These are phyloP conservation scores for Acronicta psi DNA, from an alignment of 2,888 invertebrate genomes.

Conservation along the genomic window DNA sequence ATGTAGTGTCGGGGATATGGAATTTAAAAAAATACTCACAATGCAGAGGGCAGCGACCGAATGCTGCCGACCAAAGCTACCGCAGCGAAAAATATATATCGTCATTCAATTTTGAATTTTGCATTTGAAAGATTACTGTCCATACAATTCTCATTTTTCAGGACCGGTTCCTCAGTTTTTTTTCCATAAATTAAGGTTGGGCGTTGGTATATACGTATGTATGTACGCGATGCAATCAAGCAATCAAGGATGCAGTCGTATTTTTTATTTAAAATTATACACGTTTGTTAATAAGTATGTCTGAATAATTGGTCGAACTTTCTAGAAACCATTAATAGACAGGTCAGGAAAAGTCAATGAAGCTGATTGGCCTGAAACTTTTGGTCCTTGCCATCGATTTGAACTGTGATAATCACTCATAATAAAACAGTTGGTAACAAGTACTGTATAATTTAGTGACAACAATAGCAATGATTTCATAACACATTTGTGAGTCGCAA, in stretches of 20 bases:
- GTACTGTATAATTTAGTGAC: conserved; percentile 23
- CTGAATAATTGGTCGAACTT: conserved; percentile 64
- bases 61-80: conserved; percentile 12
- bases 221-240: conserved; percentile 34
- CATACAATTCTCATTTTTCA: conserved; percentile 52
- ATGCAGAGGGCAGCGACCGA: conserved; percentile 53
- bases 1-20: neutral
- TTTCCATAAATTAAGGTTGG: conserved; percentile 44
- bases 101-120: conserved; percentile 49
- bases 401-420: conserved; percentile 64
- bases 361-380: conserved; percentile 62
- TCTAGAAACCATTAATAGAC: conserved; percentile 71
- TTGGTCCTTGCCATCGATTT: conserved; percentile 70
- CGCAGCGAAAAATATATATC: conserved; percentile 37
- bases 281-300: conserved; percentile 21
- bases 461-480: conserved; percentile 33
- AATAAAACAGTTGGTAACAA: conserved; percentile 34
- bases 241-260: conserved; percentile 15
- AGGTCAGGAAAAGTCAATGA: conserved; percentile 71
- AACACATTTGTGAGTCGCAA: conserved; percentile 9
- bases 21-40: conserved; percentile 30
- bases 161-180: conserved; percentile 54
- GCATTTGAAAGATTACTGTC: conserved; percentile 59
- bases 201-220: conserved; percentile 17
- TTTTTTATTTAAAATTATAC: conserved; percentile 40